These are phyloP conservation scores for Xestia xanthographa DNA, from an alignment of 2,888 invertebrate species.

Conservation along the genomic window DNA sequence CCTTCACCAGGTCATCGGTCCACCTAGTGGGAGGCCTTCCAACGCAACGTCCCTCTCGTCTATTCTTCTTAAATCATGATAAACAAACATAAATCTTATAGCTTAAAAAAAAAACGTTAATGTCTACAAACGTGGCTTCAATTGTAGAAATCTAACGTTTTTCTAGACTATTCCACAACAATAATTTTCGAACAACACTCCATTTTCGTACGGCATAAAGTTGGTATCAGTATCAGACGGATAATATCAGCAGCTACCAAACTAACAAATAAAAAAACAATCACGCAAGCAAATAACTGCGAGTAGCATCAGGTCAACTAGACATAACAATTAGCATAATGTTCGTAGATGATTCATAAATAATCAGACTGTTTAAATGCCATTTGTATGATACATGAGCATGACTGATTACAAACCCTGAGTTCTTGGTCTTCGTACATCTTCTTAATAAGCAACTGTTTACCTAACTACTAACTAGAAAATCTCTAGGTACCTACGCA, in stretches of 20 bases:
- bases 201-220: not conserved
- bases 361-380: slow-evolving; percentile 45
- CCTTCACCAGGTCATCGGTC: too few species aligned
- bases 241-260: not conserved
- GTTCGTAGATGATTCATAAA: slow-evolving; percentile 56
- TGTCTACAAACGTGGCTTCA: too few species aligned
- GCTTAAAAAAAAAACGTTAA: not conserved
- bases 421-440: not conserved
- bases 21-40: too few species aligned
- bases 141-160: too few species aligned
- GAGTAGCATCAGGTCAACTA: slow-evolving; percentile 47
- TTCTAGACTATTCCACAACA: slow-evolving; percentile 7
- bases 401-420: slow-evolving; percentile 22
- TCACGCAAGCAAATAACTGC: slow-evolving; percentile 24
- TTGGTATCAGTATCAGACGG: slow-evolving; percentile 2
- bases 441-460: not conserved
- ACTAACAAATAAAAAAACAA: slow-evolving; percentile 21
- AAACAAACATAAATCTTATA: not conserved
- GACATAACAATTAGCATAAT: slow-evolving; percentile 27
- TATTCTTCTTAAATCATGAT: not conserved
- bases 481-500: not conserved
- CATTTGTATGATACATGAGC: slow-evolving; percentile 42
- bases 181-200: not conserved
- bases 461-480: slow-evolving; percentile 1
- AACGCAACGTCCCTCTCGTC: too few species aligned